These are phyloP conservation scores for Deroptyus accipitrinus DNA, from an alignment of 2,113 vertebrate genomes.

Conservation along the genomic window DNA sequence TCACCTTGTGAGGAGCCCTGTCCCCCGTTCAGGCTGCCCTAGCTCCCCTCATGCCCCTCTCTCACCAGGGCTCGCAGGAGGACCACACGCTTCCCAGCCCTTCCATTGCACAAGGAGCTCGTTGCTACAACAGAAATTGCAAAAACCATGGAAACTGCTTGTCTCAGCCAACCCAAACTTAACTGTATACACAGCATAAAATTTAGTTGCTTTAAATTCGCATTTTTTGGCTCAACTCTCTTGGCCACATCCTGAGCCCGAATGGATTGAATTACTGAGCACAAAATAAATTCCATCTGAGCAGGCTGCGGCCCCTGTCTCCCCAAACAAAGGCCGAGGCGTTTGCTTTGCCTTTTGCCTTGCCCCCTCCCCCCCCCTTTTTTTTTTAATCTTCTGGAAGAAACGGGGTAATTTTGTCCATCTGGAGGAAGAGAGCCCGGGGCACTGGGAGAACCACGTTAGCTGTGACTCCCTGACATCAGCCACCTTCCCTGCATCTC, in stretches of 20 bases:
- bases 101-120: constrained; percentile 8
- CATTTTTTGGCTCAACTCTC: constrained; percentile 71
- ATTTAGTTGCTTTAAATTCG: constrained; percentile 66
- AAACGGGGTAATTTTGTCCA: not conserved
- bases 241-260: constrained; percentile 74
- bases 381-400: not conserved
- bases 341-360: not conserved
- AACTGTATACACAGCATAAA: constrained; percentile 43
- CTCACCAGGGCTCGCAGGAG: not conserved
- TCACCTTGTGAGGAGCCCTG: not conserved
- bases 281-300: constrained; percentile 74
- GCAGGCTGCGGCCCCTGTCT: constrained; percentile 42
- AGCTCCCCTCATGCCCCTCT: not conserved
- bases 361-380: not conserved
- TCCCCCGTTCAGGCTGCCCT: not conserved
- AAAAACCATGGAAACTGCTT: constrained; percentile 61
- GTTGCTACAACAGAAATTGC: constrained; percentile 72
- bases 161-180: constrained; percentile 58
- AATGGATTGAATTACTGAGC: constrained; percentile 72
- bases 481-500: not conserved
- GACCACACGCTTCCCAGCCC: not conserved
- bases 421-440: not conserved
- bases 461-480: not conserved
- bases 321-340: constrained; percentile 53
- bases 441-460: rapidly evolving